Conservation (phyloP, 2,113 vertebrate genomes). For the Entelurus aequoreus region DNA sequence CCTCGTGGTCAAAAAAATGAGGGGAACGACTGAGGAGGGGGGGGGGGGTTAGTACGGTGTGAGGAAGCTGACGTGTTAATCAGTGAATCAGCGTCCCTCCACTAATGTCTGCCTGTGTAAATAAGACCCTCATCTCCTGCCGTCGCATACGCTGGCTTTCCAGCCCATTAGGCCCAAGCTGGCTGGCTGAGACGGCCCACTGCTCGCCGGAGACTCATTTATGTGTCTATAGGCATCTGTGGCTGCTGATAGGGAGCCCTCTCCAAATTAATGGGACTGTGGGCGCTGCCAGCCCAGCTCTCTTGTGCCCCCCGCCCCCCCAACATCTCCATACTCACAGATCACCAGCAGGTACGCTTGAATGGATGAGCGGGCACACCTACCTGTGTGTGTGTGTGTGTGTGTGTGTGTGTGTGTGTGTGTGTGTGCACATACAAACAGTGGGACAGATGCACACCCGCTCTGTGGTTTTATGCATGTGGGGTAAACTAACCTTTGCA, state of each 20-base stretch:
- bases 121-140: constrained; percentile 88
- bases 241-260: constrained; percentile 95
- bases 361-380: constrained; percentile 32
- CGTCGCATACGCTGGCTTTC: constrained; percentile 90
- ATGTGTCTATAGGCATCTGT: constrained; percentile 97
- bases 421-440: constrained; percentile 10
- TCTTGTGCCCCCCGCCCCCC: constrained; percentile 64
- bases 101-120: constrained; percentile 87
- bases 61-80: constrained; percentile 71
- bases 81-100: constrained; percentile 71
- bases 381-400: constrained; percentile 2
- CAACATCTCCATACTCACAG: constrained; percentile 25
- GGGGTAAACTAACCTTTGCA: constrained; percentile 92
- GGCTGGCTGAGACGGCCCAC: constrained; percentile 84
- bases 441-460: constrained; percentile 22
- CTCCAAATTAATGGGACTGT: constrained; percentile 92
- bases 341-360: constrained; percentile 36
- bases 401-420: constrained; percentile 17
- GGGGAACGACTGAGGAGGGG: constrained; percentile 17
- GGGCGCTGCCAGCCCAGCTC: constrained; percentile 80
- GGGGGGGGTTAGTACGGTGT: constrained; percentile 4
- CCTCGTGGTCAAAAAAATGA: neutral
- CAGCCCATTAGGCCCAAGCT: constrained; percentile 93
- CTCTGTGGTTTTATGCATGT: constrained; percentile 75
- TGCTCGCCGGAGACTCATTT: constrained; percentile 91